A percentile compares a stretch with the other conserved stretches of the same genome.
These are phyloP conservation scores for Exaiptasia diaphana DNA, from an alignment of 64 coral and sea anemone species.

Conservation along the genomic window DNA sequence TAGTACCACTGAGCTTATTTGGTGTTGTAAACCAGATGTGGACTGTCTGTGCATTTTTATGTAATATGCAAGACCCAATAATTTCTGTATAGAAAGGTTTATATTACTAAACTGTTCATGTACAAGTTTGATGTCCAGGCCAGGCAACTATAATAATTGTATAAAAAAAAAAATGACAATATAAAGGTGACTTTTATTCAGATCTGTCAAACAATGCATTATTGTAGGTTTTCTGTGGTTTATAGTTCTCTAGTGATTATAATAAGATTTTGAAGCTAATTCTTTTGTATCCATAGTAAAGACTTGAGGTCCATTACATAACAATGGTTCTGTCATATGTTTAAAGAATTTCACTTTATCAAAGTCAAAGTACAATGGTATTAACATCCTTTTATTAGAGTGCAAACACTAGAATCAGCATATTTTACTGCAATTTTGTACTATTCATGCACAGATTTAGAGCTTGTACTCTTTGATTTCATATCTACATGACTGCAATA, in stretches of 20 bases:
- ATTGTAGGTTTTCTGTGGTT: background rate
- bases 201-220: background rate
- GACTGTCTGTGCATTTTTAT: background rate
- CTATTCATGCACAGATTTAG: too few species aligned
- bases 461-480: too few species aligned
- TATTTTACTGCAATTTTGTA: too few species aligned
- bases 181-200: background rate
- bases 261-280: background rate
- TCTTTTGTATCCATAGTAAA: background rate
- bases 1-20: constrained; percentile 9
- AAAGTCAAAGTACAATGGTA: too few species aligned
- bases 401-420: too few species aligned
- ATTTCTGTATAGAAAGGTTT: background rate
- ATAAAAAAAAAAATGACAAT: background rate
- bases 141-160: background rate
- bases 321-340: too few species aligned
- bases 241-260: background rate
- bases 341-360: too few species aligned
- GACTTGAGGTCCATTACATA: too few species aligned
- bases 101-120: background rate
- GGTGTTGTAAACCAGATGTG: constrained; percentile 29
- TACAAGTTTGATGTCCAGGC: background rate
- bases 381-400: too few species aligned
- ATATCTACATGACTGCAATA: too few species aligned
- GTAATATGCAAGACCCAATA: background rate